Base-by-base conservation (phyloP, 1,140 invertebrate genomes). In the Pachypeltis micranthus region DNA sequence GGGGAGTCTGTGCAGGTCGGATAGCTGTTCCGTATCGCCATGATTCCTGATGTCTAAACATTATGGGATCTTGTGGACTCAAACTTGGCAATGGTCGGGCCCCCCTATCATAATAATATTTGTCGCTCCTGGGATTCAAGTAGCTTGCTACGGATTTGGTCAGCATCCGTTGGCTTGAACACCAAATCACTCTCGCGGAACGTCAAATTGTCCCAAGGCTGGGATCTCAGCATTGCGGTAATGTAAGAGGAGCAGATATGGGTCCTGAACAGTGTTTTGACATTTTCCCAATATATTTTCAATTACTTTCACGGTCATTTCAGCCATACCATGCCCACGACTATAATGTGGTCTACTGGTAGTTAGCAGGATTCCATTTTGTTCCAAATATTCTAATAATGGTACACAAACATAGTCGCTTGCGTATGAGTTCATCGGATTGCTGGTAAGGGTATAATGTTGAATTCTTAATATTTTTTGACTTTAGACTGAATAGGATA, bases 151-250 rank as follows among this genome's bases (percentile, higher is more conserved):
- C 47, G 10, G 23, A 51, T 51, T 51, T 14, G 47, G 10, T 21
- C 47, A 51, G 10, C 47, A 51, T 51, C 47, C 12, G 23, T 10
- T 51, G 7, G 47, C 47, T 51, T 10, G 4, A 51, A 51, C 4
- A 51, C 21, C 47, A 51, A 51, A 21, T 51, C 47, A 39, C 31
- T 39, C 31, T 39, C 31, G 23, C 47, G 47, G 47, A 51, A 51
- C 47, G 47, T 51, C 47, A 51, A 51, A 51, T 21, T 51, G 23
- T 51, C 47, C 19, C 23, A 51, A 51, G 47, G 47, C 47, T 51
- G 47, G 10, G 47, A 51, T 51, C 21, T 51, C 21, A 51, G 47
- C 10, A 21, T 51, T 51, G 47, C 47, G 47, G 47, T 51, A 51
- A 51, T 51, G 47, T 21, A 51, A 51, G 47, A 51, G 47, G 21